phyloP scores from a whole-genome alignment of 2,797 vertebrate genomes.

The Acomys russatus region DNA sequence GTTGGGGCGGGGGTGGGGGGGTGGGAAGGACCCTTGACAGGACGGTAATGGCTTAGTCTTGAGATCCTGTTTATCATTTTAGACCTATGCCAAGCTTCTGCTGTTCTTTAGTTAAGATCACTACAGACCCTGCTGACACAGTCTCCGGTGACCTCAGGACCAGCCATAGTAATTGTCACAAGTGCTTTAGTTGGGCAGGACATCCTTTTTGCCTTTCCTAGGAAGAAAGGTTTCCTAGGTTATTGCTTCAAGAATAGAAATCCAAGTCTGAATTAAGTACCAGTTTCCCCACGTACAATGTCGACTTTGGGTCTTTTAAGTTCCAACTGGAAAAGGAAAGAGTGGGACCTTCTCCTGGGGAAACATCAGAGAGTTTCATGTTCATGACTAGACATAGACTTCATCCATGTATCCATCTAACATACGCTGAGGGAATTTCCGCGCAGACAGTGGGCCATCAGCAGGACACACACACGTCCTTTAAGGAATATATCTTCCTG shows the following conservation, averaged over 20 bases:
- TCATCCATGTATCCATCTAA: not conserved
- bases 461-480: not conserved
- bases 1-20: not conserved
- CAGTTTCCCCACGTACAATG: not conserved
- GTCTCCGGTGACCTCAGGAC: not conserved
- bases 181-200: not conserved
- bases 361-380: not conserved
- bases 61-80: not conserved
- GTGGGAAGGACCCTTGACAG: not conserved
- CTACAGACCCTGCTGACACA: not conserved
- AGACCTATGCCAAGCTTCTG: not conserved
- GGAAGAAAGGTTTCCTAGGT: not conserved
- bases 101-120: slow-evolving; percentile 13
- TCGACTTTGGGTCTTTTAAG: slow-evolving; percentile 14
- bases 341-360: not conserved
- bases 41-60: not conserved
- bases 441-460: not conserved
- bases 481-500: not conserved
- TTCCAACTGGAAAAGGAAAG: slow-evolving; percentile 45
- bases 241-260: slow-evolving; percentile 13
- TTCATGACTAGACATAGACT: not conserved
- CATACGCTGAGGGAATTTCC: not conserved
- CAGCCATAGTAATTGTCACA: not conserved
- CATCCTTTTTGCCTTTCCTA: not conserved
- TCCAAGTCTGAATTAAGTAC: not conserved